Percentiles rank a stretch among this genome's conserved stretches.
These are phyloP conservation scores for Littorina saxatilis DNA, from an alignment of 1,140 invertebrate species.

Conservation along the genomic window DNA sequence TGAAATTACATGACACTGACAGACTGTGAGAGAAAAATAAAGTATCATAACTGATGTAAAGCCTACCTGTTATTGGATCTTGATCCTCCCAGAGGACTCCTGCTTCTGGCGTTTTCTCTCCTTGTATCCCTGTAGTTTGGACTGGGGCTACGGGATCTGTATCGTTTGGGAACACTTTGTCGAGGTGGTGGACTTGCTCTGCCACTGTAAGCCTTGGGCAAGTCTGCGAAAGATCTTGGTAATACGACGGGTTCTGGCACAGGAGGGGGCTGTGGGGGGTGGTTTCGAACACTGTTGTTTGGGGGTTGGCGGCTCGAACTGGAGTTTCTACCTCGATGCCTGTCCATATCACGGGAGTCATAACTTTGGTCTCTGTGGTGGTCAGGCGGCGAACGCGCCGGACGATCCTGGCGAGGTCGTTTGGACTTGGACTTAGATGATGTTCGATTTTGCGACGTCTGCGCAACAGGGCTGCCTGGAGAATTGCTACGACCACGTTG, in stretches of 20 bases:
- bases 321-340: slow-evolving; percentile 2
- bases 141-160: slow-evolving; percentile 56
- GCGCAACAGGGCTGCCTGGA: slow-evolving; percentile 18
- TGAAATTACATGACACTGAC: too few species aligned
- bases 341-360: slow-evolving; percentile 11
- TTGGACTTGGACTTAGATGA: slow-evolving; percentile 33
- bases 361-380: slow-evolving; percentile 2
- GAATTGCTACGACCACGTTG: slow-evolving; percentile 26
- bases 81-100: slow-evolving; percentile 47
- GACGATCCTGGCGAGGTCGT: slow-evolving; percentile 18
- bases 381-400: not conserved
- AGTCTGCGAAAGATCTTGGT: slow-evolving; percentile 53
- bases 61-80: not conserved
- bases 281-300: slow-evolving; percentile 18
- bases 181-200: slow-evolving; percentile 28
- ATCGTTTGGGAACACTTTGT: slow-evolving; percentile 39
- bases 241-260: slow-evolving; percentile 19
- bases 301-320: not conserved
- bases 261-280: slow-evolving; percentile 11
- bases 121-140: slow-evolving; percentile 51
- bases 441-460: slow-evolving; percentile 17
- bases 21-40: not conserved
- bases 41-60: too few species aligned
- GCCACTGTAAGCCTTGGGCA: slow-evolving; percentile 49
- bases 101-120: slow-evolving; percentile 45